These are phyloP conservation scores for Amitus sp. DNA, from an alignment of 2,888 invertebrate genomes.

Conservation along the genomic window DNA sequence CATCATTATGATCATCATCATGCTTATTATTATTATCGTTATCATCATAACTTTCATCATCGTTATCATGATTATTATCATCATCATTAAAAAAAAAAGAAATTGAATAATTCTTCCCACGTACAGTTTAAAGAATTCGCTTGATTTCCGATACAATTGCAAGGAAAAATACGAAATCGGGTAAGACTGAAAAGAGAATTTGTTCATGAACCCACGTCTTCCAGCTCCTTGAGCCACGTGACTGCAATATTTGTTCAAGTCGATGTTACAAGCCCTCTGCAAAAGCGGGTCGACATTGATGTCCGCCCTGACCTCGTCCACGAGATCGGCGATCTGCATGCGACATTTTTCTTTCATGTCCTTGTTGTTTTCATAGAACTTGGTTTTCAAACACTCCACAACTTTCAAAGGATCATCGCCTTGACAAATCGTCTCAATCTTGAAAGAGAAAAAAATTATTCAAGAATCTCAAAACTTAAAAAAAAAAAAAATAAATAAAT, in stretches of 20 bases:
- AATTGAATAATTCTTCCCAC: too few species aligned
- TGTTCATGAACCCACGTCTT: constrained; percentile 75
- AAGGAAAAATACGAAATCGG: too few species aligned
- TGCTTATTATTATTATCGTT: too few species aligned
- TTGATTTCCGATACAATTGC: too few species aligned
- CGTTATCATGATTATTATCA: too few species aligned
- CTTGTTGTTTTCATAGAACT: constrained; percentile 75
- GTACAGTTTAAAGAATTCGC: too few species aligned
- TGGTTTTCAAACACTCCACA: constrained; percentile 89
- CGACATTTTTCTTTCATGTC: constrained; percentile 81
- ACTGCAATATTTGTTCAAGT: constrained; percentile 82
- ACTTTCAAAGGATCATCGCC: constrained; percentile 72
- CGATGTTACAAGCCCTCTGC: constrained; percentile 87
- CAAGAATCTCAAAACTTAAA: constrained; percentile 52
- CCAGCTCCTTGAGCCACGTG: constrained; percentile 89
- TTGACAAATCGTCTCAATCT: constrained; percentile 67
- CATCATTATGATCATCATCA: too few species aligned
- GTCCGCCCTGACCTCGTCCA: constrained; percentile 91
- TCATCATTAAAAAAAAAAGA: too few species aligned
- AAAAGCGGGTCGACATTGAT: constrained; percentile 95
- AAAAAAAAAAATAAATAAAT: constrained; percentile 43
- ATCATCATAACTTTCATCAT: too few species aligned
- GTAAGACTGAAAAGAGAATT: constrained; percentile 1
- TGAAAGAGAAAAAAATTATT: constrained; percentile 14
- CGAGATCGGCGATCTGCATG: constrained; percentile 86